Conservation (phyloP, 2,113 vertebrate genomes). For the Rattus norvegicus region DNA sequence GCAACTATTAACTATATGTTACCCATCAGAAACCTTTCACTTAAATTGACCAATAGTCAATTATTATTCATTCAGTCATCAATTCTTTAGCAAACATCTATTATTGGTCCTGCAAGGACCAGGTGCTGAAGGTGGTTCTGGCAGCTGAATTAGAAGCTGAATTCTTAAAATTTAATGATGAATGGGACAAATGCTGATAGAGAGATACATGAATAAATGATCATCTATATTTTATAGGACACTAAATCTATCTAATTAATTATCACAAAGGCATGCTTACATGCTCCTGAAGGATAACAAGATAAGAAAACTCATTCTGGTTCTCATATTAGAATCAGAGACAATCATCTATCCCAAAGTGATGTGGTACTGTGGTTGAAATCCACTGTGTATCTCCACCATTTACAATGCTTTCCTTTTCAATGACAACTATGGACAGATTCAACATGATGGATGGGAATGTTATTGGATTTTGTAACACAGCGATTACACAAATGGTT, state of each 20-base stretch:
- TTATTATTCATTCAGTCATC: neutral
- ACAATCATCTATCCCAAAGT: constrained; percentile 2
- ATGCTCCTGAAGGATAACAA: neutral
- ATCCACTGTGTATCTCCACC: neutral
- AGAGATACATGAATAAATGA: neutral
- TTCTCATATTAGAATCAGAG: constrained; percentile 43
- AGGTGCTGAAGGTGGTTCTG: neutral
- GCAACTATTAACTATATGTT: constrained; percentile 2
- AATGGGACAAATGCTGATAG: neutral
- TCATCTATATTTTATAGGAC: neutral
- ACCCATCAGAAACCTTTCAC: neutral
- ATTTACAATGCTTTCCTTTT: neutral
- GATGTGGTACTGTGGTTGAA: neutral
- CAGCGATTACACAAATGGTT: neutral
- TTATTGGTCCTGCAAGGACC: neutral
- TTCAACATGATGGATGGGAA: neutral
- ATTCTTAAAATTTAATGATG: neutral
- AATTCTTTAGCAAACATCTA: neutral
- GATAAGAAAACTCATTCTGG: neutral
- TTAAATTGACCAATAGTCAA: neutral
- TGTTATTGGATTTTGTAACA: neutral
- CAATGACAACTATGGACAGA: constrained; percentile 10
- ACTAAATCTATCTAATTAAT: constrained; percentile 41
- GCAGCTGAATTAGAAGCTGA: neutral
- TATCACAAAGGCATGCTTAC: constrained; percentile 19